phyloP scores from a whole-genome alignment of 2,888 invertebrate genomes.

The Cephalotes varians region DNA sequence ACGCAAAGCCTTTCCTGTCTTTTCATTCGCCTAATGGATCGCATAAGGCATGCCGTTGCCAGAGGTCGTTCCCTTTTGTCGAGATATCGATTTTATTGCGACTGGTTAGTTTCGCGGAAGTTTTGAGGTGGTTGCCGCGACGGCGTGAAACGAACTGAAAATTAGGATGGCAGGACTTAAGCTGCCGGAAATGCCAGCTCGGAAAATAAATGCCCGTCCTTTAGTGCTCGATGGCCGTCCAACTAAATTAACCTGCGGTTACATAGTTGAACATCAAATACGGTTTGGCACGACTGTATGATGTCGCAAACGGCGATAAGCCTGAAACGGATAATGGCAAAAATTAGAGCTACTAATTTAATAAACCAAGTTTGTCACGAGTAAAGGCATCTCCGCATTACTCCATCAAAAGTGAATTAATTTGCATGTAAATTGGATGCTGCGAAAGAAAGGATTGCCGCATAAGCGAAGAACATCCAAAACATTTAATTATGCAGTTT shows the following conservation, averaged over 20 bases:
- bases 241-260: slow-evolving; percentile 39
- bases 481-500: slow-evolving; percentile 43
- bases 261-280: slow-evolving; percentile 36
- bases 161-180: slow-evolving; percentile 32
- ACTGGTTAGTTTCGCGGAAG: slow-evolving; percentile 50
- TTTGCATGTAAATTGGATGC: slow-evolving; percentile 40
- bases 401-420: slow-evolving; percentile 29
- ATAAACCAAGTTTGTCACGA: slow-evolving; percentile 11
- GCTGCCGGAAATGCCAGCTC: background rate
- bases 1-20: slow-evolving; percentile 47
- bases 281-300: background rate
- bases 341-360: slow-evolving; percentile 33
- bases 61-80: slow-evolving; percentile 61
- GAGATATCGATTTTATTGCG: slow-evolving; percentile 69
- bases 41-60: slow-evolving; percentile 65
- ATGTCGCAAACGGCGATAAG: background rate
- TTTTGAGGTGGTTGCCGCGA: slow-evolving; percentile 31
- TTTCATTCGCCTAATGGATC: slow-evolving; percentile 73
- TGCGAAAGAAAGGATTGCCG: slow-evolving; percentile 18
- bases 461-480: slow-evolving; percentile 6
- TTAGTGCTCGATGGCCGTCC: slow-evolving; percentile 5
- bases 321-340: slow-evolving; percentile 1
- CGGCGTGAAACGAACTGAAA: slow-evolving; percentile 55
- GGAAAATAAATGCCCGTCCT: slow-evolving; percentile 9
- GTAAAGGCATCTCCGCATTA: background rate